Evolutionary conservation across 2,113 vertebrate species (phyloP).

Genomic region (Megaptera novaeangliae): DNA sequence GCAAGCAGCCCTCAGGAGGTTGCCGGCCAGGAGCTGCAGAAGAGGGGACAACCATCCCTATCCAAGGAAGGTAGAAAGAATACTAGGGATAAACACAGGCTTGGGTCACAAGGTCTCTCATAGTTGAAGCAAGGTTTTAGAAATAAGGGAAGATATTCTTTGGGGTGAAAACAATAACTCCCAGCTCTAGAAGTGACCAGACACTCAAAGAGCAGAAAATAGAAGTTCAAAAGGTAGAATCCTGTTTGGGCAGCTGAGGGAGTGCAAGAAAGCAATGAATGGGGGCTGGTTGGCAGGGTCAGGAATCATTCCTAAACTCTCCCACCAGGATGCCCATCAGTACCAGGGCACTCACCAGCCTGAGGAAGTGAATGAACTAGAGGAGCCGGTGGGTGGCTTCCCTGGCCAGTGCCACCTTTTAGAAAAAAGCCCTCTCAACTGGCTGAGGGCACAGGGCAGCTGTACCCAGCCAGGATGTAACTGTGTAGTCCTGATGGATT

Average conservation of each 20-base stretch:
- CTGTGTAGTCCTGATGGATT: background rate
- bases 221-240: background rate
- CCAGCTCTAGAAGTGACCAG: background rate
- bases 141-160: background rate
- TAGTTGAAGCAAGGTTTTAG: background rate
- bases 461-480: background rate
- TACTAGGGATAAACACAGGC: background rate
- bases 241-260: background rate
- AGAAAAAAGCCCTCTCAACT: background rate
- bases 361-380: background rate
- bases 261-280: background rate
- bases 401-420: background rate
- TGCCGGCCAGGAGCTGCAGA: background rate
- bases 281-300: background rate
- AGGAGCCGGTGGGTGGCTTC: background rate
- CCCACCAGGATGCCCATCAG: too few species aligned
- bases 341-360: background rate
- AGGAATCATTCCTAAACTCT: background rate
- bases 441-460: background rate
- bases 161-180: background rate
- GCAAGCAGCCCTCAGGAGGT: background rate
- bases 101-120: background rate
- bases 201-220: background rate
- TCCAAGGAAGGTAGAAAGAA: background rate
- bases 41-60: background rate